Conservation (phyloP, 2,113 vertebrate species). For the Cyanoderma ruficeps region DNA sequence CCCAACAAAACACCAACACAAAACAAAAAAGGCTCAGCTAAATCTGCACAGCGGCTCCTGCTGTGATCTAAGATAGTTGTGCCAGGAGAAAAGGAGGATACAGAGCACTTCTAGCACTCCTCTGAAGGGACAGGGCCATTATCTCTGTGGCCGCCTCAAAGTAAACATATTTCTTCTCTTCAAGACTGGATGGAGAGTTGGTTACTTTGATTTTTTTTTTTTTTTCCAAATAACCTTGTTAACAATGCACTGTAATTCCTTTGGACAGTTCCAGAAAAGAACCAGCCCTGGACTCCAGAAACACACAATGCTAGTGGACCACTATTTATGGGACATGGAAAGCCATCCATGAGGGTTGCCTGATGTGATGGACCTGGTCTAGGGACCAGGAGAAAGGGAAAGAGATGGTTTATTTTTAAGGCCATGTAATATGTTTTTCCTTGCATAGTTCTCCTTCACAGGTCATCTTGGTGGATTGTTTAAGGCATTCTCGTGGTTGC, state of each 20-base stretch:
- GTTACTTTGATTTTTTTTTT: neutral
- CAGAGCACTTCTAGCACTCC: neutral
- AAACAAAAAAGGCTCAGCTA: neutral
- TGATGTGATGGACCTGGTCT: neutral
- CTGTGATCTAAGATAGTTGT: neutral
- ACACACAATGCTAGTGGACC: slow-evolving; percentile 13
- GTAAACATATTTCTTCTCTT: neutral
- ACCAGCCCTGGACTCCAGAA: slow-evolving; percentile 36
- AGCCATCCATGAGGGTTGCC: neutral
- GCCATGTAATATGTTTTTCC: neutral
- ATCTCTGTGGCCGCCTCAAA: slow-evolving; percentile 16
- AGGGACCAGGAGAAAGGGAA: slow-evolving; percentile 40
- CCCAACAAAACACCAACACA: neutral
- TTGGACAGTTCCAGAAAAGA: slow-evolving; percentile 25
- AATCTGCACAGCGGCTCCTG: neutral
- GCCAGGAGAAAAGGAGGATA: neutral
- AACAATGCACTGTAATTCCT: slow-evolving; percentile 10
- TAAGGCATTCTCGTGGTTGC: neutral
- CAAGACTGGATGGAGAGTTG: slow-evolving; percentile 28
- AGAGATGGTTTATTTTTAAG: neutral
- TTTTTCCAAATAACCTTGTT: neutral
- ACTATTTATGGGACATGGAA: slow-evolving; percentile 14
- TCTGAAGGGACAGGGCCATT: neutral
- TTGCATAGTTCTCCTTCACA: neutral
- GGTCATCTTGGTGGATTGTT: neutral